Evolutionary conservation across 2,113 vertebrate genomes (phyloP).

Genomic region (Pseudonaja textilis): DNA sequence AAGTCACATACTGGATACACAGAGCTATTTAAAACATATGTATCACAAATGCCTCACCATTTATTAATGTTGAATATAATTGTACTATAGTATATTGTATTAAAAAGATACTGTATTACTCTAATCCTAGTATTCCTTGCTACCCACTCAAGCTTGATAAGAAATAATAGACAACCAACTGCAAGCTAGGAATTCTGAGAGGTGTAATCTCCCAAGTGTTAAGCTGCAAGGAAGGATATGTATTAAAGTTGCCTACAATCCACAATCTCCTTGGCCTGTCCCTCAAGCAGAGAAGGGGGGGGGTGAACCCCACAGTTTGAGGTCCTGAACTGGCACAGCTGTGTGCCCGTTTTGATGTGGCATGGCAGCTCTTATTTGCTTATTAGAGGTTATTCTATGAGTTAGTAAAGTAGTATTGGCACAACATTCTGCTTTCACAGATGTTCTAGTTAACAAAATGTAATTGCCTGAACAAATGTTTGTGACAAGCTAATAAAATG

Average conservation of each 20-base stretch:
- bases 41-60: not conserved
- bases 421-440: constrained; percentile 48
- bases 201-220: not conserved
- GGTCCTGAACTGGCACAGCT: not conserved
- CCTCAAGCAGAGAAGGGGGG: not conserved
- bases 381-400: not conserved
- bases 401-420: not conserved
- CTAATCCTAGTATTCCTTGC: not conserved
- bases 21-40: not conserved
- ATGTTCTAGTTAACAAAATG: constrained; percentile 54
- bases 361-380: not conserved
- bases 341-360: not conserved
- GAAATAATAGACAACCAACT: not conserved
- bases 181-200: not conserved
- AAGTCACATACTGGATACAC: not conserved
- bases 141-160: not conserved
- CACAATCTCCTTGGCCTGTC: not conserved
- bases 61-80: not conserved
- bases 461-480: constrained; percentile 56
- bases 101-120: not conserved
- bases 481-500: constrained; percentile 53
- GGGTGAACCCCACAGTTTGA: not conserved
- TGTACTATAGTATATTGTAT: not conserved
- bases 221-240: not conserved
- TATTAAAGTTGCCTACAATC: not conserved